Base-by-base conservation (phyloP, 2,888 invertebrate genomes). In the Lasius fuliginosus region DNA sequence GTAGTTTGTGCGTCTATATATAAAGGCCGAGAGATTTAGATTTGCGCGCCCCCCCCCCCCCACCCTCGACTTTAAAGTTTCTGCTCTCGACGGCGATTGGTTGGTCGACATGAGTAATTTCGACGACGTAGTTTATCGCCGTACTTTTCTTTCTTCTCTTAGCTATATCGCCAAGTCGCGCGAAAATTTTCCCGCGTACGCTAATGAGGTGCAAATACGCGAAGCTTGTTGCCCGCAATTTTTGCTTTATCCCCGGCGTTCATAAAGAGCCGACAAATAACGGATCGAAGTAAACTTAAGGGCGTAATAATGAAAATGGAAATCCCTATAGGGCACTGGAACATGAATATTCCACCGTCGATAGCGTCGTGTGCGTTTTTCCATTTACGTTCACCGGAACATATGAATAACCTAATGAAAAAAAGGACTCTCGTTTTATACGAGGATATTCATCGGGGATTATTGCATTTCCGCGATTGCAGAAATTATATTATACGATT, bases 351-450 rank as follows among this genome's bases (percentile, higher is more conserved):
- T 79, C 60, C 23, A 33, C 9, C 42, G 8, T 27, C 79, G 42
- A 69, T 60, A 46, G 33, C 79, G 60, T 23, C 33, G 18, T 23
- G 68, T 23, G 42, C 79, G 60, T 79, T 79, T 23, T 60, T 69
- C 71, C 71, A 79, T 79, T 69, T 69, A 60, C 60, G 46, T 46
- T 65, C 36, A 71, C 36, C 71, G 69, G 60, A 69, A 36, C 60
- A 30, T 60, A 79, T 79, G 79, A 79, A 79, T 79, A 79, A 79
- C 60, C n/a, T 40, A 79, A 79, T 79, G 79, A 60, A 79, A 79
- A 76, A 79, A 69, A 69, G 23, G 12, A 60, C 33, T 46, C 3
- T 56, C 30, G 40, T 67, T 77, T 71, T 46, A 46, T 36, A 33
- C 27, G 33, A 60, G 12, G 60, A 15, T 71, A 69, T 71, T 69